Evolutionary conservation across 1,140 invertebrate genomes (phyloP).

Genomic region (Leptinotarsa defecta): DNA sequence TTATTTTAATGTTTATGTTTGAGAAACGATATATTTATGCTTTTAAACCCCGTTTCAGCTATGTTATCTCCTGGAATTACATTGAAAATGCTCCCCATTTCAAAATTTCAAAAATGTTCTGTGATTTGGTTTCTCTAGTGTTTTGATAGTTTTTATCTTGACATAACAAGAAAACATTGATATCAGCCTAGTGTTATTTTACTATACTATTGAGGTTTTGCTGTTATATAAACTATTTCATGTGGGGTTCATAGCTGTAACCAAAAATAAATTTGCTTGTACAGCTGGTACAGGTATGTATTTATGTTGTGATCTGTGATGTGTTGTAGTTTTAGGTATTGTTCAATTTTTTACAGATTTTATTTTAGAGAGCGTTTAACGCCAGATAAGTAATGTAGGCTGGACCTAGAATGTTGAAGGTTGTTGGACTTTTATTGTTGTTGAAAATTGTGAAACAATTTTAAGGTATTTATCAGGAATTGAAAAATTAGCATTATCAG

Average conservation of each 20-base stretch:
- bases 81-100: neutral
- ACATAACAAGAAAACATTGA: too few species aligned
- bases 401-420: slow-evolving; percentile 31
- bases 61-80: neutral
- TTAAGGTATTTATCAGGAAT: slow-evolving; percentile 28
- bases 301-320: slow-evolving; percentile 16
- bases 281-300: neutral
- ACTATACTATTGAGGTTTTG: too few species aligned
- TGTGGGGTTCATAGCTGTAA: neutral
- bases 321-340: slow-evolving; percentile 17
- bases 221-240: too few species aligned
- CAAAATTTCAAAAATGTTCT: too few species aligned
- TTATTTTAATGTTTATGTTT: slow-evolving; percentile 13
- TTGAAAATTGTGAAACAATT: slow-evolving; percentile 34
- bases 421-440: slow-evolving; percentile 34
- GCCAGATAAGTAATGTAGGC: slow-evolving; percentile 19
- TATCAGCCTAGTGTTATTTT: too few species aligned
- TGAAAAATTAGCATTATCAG: slow-evolving; percentile 15
- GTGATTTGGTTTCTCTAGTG: too few species aligned
- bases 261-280: neutral
- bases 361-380: slow-evolving; percentile 11
- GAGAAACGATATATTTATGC: neutral
- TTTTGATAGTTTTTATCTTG: too few species aligned
- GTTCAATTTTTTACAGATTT: slow-evolving; percentile 18
- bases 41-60: neutral